Conservation (phyloP, 2,113 vertebrate genomes). For the Thomomys bottae region DNA sequence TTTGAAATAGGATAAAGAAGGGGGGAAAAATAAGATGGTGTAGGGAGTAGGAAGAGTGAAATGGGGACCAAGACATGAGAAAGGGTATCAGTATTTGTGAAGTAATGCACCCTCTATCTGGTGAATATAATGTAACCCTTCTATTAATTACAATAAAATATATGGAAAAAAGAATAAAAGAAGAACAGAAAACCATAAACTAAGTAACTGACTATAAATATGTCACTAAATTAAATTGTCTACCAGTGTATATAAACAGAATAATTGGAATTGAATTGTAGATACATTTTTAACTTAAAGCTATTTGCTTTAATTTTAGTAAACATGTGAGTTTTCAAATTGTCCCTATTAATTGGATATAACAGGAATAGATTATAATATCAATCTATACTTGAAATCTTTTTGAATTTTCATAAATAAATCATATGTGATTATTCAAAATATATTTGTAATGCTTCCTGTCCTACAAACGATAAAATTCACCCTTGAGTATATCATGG, state of each 20-base stretch:
- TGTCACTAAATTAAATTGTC: neutral
- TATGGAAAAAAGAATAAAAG: no score
- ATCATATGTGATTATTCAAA: neutral
- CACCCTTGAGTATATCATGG: neutral
- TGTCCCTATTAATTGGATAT: neutral
- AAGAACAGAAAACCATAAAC: conserved; percentile 65
- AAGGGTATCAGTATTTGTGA: no score
- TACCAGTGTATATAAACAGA: neutral
- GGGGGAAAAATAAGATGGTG: no score
- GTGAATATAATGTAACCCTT: no score
- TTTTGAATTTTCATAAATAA: neutral
- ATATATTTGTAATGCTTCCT: neutral
- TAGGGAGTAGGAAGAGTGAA: no score
- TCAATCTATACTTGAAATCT: neutral
- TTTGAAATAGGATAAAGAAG: no score
- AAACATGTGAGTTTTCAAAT: neutral
- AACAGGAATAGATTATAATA: neutral
- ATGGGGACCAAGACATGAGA: no score
- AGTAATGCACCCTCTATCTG: no score
- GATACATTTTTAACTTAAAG: neutral
- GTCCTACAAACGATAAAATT: neutral
- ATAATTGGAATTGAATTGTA: neutral
- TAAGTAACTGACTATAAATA: conserved; percentile 22
- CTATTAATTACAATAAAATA: no score
- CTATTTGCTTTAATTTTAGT: conserved; percentile 28